These are phyloP conservation scores for Gavia stellata DNA, from an alignment of 2,113 vertebrate species.

Conservation along the genomic window DNA sequence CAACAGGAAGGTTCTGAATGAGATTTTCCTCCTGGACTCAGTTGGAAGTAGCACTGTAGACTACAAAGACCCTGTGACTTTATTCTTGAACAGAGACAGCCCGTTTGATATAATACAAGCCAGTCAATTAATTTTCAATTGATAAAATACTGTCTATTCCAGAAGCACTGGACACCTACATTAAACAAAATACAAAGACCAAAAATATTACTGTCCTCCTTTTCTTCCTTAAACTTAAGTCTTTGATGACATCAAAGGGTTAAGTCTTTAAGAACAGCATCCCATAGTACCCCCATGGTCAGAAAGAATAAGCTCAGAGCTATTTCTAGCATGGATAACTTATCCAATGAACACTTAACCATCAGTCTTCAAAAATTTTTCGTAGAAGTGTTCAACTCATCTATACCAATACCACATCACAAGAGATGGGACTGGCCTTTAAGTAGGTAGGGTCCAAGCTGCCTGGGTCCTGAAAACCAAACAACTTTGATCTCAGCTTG, in stretches of 20 bases:
- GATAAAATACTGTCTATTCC: not conserved
- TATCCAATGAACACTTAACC: not conserved
- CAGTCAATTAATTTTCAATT: not conserved
- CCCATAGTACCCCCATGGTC: accelerated
- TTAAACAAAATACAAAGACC: not conserved
- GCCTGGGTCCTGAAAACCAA: not conserved
- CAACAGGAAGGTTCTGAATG: not conserved
- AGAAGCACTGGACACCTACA: not conserved
- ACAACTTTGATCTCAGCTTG: not conserved
- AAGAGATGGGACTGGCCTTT: not conserved
- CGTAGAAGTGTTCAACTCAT: not conserved
- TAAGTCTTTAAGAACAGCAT: not conserved
- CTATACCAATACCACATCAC: not conserved
- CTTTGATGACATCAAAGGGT: not conserved
- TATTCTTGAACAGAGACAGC: not conserved
- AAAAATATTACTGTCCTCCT: not conserved
- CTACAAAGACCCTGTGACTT: not conserved
- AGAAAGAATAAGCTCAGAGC: not conserved
- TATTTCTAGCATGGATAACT: not conserved
- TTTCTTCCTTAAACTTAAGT: not conserved
- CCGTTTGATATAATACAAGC: not conserved
- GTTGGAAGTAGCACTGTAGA: not conserved
- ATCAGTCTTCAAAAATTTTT: not conserved
- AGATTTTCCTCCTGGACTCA: not conserved
- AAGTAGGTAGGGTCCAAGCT: not conserved